phyloP scores from a whole-genome alignment of 2,888 invertebrate genomes.

The Loripinus fragilis region DNA sequence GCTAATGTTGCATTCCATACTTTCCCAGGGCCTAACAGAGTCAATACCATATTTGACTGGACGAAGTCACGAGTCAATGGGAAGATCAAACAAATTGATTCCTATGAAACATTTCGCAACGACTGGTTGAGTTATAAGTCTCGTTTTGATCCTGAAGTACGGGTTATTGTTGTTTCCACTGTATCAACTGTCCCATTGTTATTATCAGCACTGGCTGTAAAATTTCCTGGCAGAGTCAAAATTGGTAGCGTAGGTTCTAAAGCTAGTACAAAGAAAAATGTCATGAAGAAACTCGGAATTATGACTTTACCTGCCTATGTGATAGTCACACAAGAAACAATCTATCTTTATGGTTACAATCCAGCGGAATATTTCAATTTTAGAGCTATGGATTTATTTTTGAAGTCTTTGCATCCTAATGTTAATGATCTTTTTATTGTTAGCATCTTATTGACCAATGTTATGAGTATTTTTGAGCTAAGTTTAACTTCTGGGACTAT shows the following conservation, averaged over 20 bases:
- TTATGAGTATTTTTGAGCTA: slow-evolving; percentile 83
- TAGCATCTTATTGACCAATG: slow-evolving; percentile 84
- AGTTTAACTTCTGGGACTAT: slow-evolving; percentile 82
- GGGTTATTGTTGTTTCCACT: slow-evolving; percentile 84
- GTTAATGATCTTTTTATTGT: slow-evolving; percentile 85
- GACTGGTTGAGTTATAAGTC: slow-evolving; percentile 80
- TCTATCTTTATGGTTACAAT: slow-evolving; percentile 82
- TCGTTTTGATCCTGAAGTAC: slow-evolving; percentile 74
- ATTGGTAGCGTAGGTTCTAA: slow-evolving; percentile 82
- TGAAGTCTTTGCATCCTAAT: slow-evolving; percentile 84
- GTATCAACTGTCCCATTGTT: slow-evolving; percentile 84
- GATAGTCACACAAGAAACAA: slow-evolving; percentile 83
- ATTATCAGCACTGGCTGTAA: slow-evolving; percentile 85
- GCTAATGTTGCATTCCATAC: slow-evolving; percentile 83
- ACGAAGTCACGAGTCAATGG: slow-evolving; percentile 83
- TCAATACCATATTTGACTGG: slow-evolving; percentile 84
- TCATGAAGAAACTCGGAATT: slow-evolving; percentile 59
- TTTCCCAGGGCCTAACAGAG: slow-evolving; percentile 79
- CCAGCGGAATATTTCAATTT: slow-evolving; percentile 84
- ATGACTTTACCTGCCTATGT: slow-evolving; percentile 81
- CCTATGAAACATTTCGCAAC: slow-evolving; percentile 76
- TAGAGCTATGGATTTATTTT: slow-evolving; percentile 83
- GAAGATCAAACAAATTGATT: slow-evolving; percentile 81
- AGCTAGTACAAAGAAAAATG: slow-evolving; percentile 58
- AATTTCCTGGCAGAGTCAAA: slow-evolving; percentile 85